phyloP scores from a whole-genome alignment of 92 coral and sea anemone species.

The Blastomussa wellsi region DNA sequence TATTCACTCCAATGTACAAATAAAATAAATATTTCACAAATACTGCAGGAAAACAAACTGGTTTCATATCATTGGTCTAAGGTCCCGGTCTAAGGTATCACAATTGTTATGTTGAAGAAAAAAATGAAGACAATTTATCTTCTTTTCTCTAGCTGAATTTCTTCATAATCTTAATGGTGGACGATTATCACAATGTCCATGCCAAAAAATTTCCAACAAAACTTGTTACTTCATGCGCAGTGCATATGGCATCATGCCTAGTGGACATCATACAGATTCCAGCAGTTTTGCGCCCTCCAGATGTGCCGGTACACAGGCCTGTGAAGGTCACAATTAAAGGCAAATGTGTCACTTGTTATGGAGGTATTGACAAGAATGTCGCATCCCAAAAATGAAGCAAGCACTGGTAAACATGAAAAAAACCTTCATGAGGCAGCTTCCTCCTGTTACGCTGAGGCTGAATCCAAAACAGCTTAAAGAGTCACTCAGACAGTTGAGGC shows the following conservation, averaged over 20 bases:
- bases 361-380: constrained; percentile 37
- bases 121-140: too few species aligned
- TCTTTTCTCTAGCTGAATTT: constrained; percentile 21
- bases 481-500: constrained; percentile 29
- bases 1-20: too few species aligned
- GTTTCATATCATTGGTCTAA: too few species aligned
- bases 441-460: constrained; percentile 5
- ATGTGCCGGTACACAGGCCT: constrained; percentile 31
- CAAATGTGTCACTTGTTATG: constrained; percentile 25
- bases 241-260: constrained; percentile 51
- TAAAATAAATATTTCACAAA: too few species aligned
- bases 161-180: neutral
- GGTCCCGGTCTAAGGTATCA: too few species aligned
- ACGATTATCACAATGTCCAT: too few species aligned
- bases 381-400: constrained; percentile 33
- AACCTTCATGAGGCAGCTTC: constrained; percentile 28
- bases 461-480: constrained; percentile 29
- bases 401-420: constrained; percentile 36
- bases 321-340: constrained; percentile 29
- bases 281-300: constrained; percentile 23
- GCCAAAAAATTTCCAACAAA: constrained; percentile 31
- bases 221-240: constrained; percentile 35
- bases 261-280: constrained; percentile 41
- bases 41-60: neutral
- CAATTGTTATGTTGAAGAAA: too few species aligned